Base-by-base conservation (phyloP, 2,797 vertebrate genomes). In the Lateolabrax maculatus region DNA sequence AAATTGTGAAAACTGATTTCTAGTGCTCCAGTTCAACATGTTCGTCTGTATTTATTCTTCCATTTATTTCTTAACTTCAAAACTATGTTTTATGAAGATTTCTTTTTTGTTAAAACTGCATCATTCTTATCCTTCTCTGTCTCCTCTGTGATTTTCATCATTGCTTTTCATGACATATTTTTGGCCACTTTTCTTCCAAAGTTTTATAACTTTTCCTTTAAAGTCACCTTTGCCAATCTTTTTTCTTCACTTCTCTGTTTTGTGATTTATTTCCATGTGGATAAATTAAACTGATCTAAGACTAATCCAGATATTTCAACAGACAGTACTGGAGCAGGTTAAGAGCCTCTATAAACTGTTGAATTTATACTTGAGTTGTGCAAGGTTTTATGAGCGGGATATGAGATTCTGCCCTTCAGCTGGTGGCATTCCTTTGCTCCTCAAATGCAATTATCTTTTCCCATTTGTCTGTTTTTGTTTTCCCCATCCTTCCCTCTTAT, bases 381-480 rank as follows among this genome's bases (percentile, higher is more conserved):
- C 1, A 0, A 27, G 57, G 49, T 75, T 80, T 82, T 73, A 66
- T 11, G 51, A 76, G 60, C 1, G 34, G 73, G 75, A 87, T 86
- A 74, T 81, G 78, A 89, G 82, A 37, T 56, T 74, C 58, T 71
- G 85, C 77, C 86, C 86, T 85, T 89, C 64, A 86, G 90, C 85
- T 84, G 69, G 57, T 67, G 79, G 62, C 85, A 86, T 90, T 93
- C 86, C 81, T 89, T 34, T 64, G 60, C 85, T 90, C 37, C 84
- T 81, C 70, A 87, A 91, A 93, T 77, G 80, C 86, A 93, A 93
- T 93, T 90, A 92, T 93, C 92, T 91, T 90, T 91, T 80, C 86
- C 89, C 86, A 91, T 93, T 92, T 94, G 84, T 91, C 84, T 94
- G 92, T 94, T 94, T 93, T 90, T 93, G 90, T 90, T 95, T 86